phyloP scores from a whole-genome alignment of 2,888 invertebrate species.

The Rhorus exstirpatorius region DNA sequence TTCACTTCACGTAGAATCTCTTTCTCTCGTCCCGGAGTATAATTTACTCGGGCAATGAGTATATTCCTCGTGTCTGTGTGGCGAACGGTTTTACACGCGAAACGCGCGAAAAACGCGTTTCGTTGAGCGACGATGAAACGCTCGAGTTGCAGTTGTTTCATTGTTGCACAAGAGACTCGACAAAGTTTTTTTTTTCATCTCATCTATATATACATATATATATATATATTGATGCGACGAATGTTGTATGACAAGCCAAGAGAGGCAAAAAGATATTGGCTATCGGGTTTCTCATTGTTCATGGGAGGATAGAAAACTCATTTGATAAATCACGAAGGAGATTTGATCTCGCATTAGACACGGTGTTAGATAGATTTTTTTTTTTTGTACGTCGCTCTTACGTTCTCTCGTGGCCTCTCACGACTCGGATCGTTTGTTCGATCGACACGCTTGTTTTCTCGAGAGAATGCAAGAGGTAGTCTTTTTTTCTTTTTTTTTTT shows the following conservation, averaged over 20 bases:
- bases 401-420: conserved; percentile 18
- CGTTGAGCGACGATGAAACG: conserved; percentile 43
- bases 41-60: conserved; percentile 44
- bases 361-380: conserved; percentile 64
- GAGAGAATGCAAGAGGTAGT: conserved; percentile 15
- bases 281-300: conserved; percentile 62
- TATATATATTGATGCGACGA: conserved; percentile 9
- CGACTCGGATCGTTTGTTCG: conserved; percentile 29
- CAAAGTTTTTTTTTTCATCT: neutral
- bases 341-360: conserved; percentile 68
- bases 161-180: conserved; percentile 57
- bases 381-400: neutral
- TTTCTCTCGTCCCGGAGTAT: conserved; percentile 10
- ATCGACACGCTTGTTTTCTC: conserved; percentile 61
- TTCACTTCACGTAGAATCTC: conserved; percentile 33
- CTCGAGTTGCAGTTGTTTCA: conserved; percentile 56
- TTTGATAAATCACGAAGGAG: conserved; percentile 63
- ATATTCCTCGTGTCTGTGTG: conserved; percentile 48
- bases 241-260: conserved; percentile 22
- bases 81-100: conserved; percentile 53
- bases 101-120: conserved; percentile 52
- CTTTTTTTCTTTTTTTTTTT: neutral
- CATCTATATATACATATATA: neutral
- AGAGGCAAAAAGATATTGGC: conserved; percentile 67
- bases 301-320: conserved; percentile 47